These are phyloP conservation scores for Hycleus cichorii DNA, from an alignment of 1,140 invertebrate genomes.

Conservation along the genomic window DNA sequence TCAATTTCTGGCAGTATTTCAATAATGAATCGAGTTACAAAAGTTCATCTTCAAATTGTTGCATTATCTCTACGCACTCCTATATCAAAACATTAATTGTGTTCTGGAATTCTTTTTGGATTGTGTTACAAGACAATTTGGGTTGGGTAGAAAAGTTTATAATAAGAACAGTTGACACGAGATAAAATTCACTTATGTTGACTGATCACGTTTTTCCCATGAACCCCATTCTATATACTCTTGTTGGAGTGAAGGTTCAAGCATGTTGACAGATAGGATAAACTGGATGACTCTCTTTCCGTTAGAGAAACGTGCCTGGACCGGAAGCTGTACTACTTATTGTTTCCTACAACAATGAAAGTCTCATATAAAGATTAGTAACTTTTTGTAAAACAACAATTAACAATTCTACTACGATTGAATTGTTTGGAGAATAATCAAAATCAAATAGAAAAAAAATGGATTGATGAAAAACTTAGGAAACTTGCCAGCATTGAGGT, in stretches of 20 bases:
- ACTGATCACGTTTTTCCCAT: constrained; percentile 29
- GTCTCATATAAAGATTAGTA: not conserved
- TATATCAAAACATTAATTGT: constrained; percentile 13
- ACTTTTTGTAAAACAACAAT: not conserved
- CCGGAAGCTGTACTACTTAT: constrained; percentile 24
- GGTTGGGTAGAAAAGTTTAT: constrained; percentile 17
- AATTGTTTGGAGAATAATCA: not conserved
- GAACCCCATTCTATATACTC: constrained; percentile 12
- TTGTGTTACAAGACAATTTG: constrained; percentile 24
- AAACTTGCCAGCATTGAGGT: constrained; percentile 17
- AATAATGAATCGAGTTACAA: no score
- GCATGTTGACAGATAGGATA: constrained; percentile 31
- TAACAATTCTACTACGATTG: not conserved
- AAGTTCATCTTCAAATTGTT: no score
- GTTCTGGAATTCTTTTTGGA: constrained; percentile 18
- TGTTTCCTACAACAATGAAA: constrained; percentile 1
- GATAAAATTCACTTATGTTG: constrained; percentile 30
- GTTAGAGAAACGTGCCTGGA: constrained; percentile 23
- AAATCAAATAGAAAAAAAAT: not conserved
- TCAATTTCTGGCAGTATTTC: no score
- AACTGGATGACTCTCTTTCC: constrained; percentile 27
- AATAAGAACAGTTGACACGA: constrained; percentile 20
- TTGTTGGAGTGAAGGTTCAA: constrained; percentile 22
- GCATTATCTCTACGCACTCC: no score
- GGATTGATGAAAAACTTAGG: not conserved